A percentile compares a stretch with the other conserved stretches of the same genome.
These are phyloP conservation scores for Invenusta paracnida DNA, from an alignment of 2,888 invertebrate species.

Conservation along the genomic window DNA sequence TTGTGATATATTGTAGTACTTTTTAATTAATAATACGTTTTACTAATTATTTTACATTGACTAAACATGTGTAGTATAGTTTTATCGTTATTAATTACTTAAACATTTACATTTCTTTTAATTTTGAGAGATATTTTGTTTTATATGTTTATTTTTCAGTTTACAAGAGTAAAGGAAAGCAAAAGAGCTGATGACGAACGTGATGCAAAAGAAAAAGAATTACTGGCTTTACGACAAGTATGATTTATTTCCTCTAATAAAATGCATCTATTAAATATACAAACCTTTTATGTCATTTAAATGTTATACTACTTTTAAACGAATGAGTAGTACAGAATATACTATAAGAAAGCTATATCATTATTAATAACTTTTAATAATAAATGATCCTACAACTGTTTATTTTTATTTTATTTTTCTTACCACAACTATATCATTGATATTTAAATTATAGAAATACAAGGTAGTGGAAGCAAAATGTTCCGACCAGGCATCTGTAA, in stretches of 20 bases:
- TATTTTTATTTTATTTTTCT: no score
- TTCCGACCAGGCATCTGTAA: conserved; percentile 45
- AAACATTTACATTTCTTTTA: neutral
- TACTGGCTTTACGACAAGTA: conserved; percentile 54
- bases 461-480: conserved; percentile 52
- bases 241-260: neutral
- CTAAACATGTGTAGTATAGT: neutral
- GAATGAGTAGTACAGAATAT: neutral
- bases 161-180: conserved; percentile 48
- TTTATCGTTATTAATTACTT: neutral
- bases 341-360: no score
- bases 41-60: neutral
- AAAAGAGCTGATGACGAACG: conserved; percentile 49
- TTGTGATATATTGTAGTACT: no score
- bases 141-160: no score
- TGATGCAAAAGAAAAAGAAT: conserved; percentile 56
- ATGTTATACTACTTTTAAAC: neutral
- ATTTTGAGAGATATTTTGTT: neutral
- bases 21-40: no score
- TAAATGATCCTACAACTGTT: no score
- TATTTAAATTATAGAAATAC: conserved; percentile 58
- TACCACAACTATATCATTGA: no score
- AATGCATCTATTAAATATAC: no score
- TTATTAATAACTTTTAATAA: no score
- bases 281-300: no score